phyloP scores from a whole-genome alignment of 2,888 invertebrate genomes.

The Cataglyphis cursor region DNA sequence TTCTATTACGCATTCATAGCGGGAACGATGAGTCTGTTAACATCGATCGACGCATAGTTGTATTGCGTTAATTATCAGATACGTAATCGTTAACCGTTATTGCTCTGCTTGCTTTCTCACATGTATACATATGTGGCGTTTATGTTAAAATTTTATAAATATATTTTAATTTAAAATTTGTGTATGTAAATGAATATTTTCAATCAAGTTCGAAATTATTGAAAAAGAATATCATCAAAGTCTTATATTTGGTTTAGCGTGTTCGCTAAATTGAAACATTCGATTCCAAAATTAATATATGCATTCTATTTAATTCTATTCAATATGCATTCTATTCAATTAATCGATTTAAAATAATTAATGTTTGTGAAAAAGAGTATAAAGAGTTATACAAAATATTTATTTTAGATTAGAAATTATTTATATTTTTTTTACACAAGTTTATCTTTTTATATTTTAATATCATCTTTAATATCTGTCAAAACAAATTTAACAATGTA shows the following conservation, averaged over 20 bases:
- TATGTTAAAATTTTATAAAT: background rate
- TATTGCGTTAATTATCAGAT: constrained; percentile 23
- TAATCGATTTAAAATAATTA: background rate
- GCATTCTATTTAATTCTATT: background rate
- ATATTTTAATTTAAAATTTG: background rate
- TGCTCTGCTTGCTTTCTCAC: background rate
- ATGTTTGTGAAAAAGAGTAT: background rate
- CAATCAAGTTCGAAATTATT: background rate
- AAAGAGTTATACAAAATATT: no score
- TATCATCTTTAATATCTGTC: background rate
- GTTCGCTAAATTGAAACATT: background rate
- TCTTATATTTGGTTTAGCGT: background rate
- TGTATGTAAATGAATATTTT: background rate
- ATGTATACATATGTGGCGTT: background rate
- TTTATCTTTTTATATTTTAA: background rate
- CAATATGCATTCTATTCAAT: background rate
- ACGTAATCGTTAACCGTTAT: constrained; percentile 5
- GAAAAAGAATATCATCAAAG: background rate
- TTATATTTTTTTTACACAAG: background rate
- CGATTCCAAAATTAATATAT: background rate
- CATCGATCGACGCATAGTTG: background rate
- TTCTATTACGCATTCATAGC: constrained; percentile 35
- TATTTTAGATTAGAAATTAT: no score
- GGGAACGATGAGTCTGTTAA: constrained; percentile 11
- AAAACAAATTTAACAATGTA: background rate